Conservation (phyloP, 2,113 vertebrate species). For the Phylloscopus whistleri region DNA sequence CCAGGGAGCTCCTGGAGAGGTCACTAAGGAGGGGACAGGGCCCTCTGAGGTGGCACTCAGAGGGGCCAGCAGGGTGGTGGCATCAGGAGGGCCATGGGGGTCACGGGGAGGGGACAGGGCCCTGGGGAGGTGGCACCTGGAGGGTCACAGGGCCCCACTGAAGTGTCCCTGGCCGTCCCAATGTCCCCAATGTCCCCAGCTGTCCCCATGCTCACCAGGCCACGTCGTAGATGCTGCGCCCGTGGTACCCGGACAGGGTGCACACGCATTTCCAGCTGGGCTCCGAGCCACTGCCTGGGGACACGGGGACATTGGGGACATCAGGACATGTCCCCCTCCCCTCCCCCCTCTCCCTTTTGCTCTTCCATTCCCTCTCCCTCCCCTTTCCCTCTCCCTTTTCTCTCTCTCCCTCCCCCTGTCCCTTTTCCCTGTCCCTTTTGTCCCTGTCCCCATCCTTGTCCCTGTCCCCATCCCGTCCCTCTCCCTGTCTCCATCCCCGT, state of each 20-base stretch:
- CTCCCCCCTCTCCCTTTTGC: no score
- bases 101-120: neutral
- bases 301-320: neutral
- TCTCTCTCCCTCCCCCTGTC: neutral
- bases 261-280: neutral
- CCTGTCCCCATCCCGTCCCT: no score
- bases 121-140: neutral
- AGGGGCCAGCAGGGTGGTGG: no score
- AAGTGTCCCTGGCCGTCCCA: neutral
- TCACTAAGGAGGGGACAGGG: neutral
- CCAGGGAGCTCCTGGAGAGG: neutral
- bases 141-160: no score
- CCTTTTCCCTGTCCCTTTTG: neutral
- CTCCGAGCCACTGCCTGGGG: neutral
- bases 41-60: no score
- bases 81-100: no score
- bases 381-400: neutral
- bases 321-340: rapidly evolving
- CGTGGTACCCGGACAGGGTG: neutral
- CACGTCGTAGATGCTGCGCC: neutral
- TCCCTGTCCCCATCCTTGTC: neutral
- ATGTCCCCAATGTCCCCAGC: neutral
- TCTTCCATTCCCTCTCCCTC: no score
- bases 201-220: neutral
- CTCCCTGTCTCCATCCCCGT: no score